Base-by-base conservation (phyloP, 2,113 vertebrate species). In the Gallinago media region DNA sequence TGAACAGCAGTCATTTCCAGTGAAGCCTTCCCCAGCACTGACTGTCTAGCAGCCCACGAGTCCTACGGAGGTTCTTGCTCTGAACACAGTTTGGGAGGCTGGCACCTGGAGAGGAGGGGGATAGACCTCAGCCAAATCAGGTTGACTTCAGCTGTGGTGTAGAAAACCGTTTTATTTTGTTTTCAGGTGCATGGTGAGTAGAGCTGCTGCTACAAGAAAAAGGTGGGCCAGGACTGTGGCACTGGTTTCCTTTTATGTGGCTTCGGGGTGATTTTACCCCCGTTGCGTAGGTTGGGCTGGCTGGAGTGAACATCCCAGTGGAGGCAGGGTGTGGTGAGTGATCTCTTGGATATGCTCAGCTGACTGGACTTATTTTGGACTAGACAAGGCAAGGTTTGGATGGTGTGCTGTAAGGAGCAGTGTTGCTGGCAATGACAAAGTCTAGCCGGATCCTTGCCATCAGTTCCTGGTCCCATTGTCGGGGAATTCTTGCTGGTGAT, bases 41-140 rank as follows among this genome's bases (percentile, higher is more conserved):
- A 1, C 58, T 34, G 59, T 38, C 55, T 32, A 32, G 34, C 38
- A 49, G 5, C 50, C 49, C 15, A 1, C 1, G 3, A 40, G 6
- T 14, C 7, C 0, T 3, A 7, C 0, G 6, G 2, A 0, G 31
- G 52, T 66, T 74, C 32, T 36, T n/a, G 12, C 5, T 36, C 36
- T 5, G 4, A 42, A 17, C n/a, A 21, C 5, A 12, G 2, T 12
- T 40, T 77, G 10, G 5, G 44, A 61, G 26, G 55, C n/a, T 44
- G 18, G 38, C 0, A 6, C 25, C 29, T 87, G 76, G 46, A 9
- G 21, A 47, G 19, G 46, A 47, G 76, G 66, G 55, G 29, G 66
- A 22, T 3, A n/a, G 15, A 18, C 38, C 9, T 61, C 8, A 0
- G 7, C 34, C 34, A 31, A 19, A 20, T 75, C 73, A 62, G 84